Evolutionary conservation across 1,140 invertebrate genomes (phyloP).

Genomic region (Zaprionus inermis): DNA sequence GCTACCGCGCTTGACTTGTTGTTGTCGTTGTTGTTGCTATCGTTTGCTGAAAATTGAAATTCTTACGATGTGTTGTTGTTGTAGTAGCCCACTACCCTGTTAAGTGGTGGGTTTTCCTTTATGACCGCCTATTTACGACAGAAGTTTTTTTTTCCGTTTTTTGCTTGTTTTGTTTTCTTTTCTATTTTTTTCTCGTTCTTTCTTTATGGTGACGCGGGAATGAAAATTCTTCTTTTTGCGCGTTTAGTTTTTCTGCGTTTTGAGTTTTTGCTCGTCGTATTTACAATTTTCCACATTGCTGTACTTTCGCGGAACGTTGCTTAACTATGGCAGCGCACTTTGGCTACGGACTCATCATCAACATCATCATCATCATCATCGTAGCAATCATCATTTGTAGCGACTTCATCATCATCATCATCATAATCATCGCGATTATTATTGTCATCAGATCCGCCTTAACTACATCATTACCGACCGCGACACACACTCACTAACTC

Average conservation of each 20-base stretch:
- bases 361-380: conserved; percentile 36
- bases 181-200: conserved; percentile 1
- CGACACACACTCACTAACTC: conserved; percentile 49
- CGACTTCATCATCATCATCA: conserved; percentile 42
- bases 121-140: conserved; percentile 77
- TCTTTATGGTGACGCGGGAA: conserved; percentile 51
- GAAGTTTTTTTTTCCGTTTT: conserved; percentile 46
- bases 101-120: conserved; percentile 80
- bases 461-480: conserved; percentile 68
- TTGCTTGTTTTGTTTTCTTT: conserved; percentile 45
- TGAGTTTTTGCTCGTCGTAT: conserved; percentile 78
- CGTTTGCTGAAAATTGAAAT: conserved; percentile 74
- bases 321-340: conserved; percentile 37
- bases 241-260: conserved; percentile 82
- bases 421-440: conserved; percentile 8
- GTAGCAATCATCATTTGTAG: conserved; percentile 31
- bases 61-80: conserved; percentile 60
- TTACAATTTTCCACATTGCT: conserved; percentile 82
- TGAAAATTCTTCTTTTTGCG: conserved; percentile 82
- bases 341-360: conserved; percentile 38
- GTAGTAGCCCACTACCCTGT: conserved; percentile 58
- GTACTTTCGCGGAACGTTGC: conserved; percentile 72
- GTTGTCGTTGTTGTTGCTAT: conserved; percentile 39
- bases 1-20: conserved; percentile 27
- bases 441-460: conserved; percentile 34